These are phyloP conservation scores for Bradypodion pumilum DNA, from an alignment of 2,797 vertebrate species.

Conservation along the genomic window DNA sequence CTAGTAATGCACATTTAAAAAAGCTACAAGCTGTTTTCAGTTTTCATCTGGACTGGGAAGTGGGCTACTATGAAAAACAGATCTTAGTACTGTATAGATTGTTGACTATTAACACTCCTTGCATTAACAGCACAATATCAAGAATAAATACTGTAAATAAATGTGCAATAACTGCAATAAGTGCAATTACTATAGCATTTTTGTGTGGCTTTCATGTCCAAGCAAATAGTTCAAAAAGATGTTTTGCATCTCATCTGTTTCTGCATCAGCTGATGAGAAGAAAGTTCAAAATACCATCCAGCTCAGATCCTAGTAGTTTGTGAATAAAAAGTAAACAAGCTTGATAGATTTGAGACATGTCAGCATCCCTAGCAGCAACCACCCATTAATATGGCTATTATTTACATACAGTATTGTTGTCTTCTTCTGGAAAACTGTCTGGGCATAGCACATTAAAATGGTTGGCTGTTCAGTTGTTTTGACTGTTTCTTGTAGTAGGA, in stretches of 20 bases:
- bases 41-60: not conserved
- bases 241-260: not conserved
- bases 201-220: not conserved
- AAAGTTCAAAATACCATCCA: not conserved
- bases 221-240: not conserved
- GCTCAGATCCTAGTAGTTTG: not conserved
- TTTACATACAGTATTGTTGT: not conserved
- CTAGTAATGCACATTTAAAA: not conserved
- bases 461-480: not conserved
- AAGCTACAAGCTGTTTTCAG: slow-evolving; percentile 1
- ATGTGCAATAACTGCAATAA: too few species aligned
- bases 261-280: slow-evolving; percentile 6
- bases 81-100: slow-evolving; percentile 9
- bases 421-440: not conserved
- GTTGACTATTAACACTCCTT: not conserved
- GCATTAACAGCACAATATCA: not conserved
- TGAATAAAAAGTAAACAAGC: slow-evolving; percentile 1
- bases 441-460: not conserved
- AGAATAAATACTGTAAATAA: too few species aligned
- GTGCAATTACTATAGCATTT: too few species aligned
- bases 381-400: slow-evolving; percentile 1
- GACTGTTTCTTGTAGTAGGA: not conserved
- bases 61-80: slow-evolving; percentile 7
- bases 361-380: not conserved
- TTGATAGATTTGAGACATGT: not conserved